Evolutionary conservation across 2,888 invertebrate genomes (phyloP).

Genomic region (Napeogenes sylphis): DNA sequence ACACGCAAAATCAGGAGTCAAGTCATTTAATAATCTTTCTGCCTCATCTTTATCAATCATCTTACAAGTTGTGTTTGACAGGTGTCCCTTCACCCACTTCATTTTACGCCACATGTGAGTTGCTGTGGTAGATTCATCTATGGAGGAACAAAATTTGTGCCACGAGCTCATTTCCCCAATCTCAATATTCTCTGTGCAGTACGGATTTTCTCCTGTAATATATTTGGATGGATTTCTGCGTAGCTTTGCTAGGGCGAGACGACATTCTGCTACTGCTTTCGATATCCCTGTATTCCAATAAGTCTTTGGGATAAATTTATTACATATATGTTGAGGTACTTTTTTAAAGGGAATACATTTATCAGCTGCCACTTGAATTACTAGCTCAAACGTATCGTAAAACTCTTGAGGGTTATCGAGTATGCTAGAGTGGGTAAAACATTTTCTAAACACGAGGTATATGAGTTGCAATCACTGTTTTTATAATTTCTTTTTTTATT

Average conservation of each 20-base stretch:
- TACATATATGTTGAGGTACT: constrained; percentile 20
- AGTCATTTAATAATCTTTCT: too few species aligned
- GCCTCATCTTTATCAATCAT: too few species aligned
- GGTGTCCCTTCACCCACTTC: too few species aligned
- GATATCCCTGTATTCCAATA: constrained; percentile 30
- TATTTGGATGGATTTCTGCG: too few species aligned
- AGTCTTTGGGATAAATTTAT: constrained; percentile 30
- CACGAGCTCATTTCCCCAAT: too few species aligned
- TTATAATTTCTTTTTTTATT: constrained; percentile 28
- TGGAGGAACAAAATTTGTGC: too few species aligned
- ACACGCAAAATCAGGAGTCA: too few species aligned
- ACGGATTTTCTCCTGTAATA: too few species aligned
- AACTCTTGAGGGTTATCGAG: constrained; percentile 13
- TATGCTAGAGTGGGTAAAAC: constrained; percentile 1
- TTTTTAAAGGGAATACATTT: constrained; percentile 27
- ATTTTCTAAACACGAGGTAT: constrained; percentile 12
- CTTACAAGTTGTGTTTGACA: too few species aligned
- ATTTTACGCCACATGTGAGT: too few species aligned
- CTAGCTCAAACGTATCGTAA: constrained; percentile 22
- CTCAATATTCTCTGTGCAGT: too few species aligned
- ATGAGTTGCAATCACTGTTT: constrained; percentile 24
- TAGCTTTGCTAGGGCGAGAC: constrained; percentile 22
- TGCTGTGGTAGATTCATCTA: too few species aligned
- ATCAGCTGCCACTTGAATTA: constrained; percentile 23
- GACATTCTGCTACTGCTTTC: constrained; percentile 27